phyloP scores from a whole-genome alignment of 2,797 vertebrate species.

The Odontamblyopus lacepedii region DNA sequence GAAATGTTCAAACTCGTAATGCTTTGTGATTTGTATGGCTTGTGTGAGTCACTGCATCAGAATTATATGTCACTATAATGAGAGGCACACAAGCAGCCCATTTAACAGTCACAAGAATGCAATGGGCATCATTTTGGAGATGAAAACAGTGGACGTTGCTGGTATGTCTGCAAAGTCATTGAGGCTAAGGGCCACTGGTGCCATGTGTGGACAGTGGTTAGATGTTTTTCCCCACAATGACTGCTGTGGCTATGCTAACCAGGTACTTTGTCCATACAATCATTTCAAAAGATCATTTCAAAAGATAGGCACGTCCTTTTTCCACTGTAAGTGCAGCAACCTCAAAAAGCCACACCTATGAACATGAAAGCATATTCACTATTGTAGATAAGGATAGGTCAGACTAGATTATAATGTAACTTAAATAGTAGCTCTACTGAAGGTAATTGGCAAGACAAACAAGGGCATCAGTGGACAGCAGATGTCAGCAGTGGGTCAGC shows the following conservation, averaged over 20 bases:
- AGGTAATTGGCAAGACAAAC: constrained; percentile 13
- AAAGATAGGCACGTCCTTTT: background rate
- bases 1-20: constrained; percentile 61
- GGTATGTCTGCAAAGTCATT: constrained; percentile 55
- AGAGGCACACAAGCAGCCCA: constrained; percentile 56
- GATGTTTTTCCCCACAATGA: constrained; percentile 18
- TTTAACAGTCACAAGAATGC: constrained; percentile 62
- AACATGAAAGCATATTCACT: background rate
- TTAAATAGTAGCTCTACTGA: background rate
- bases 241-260: constrained; percentile 2
- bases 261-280: constrained; percentile 19
- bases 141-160: constrained; percentile 52
- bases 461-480: constrained; percentile 62
- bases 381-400: background rate
- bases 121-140: constrained; percentile 52
- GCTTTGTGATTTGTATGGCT: constrained; percentile 30
- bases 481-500: constrained; percentile 74
- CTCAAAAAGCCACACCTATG: constrained; percentile 7
- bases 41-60: constrained; percentile 67
- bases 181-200: constrained; percentile 52
- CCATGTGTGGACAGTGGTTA: constrained; percentile 42
- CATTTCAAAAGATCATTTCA: background rate
- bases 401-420: background rate
- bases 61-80: constrained; percentile 64
- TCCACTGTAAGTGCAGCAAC: background rate